A percentile compares a stretch with the other conserved stretches of the same genome.
These are phyloP conservation scores for Aspidoscelis tigris DNA, from an alignment of 2,113 vertebrate genomes.

Conservation along the genomic window DNA sequence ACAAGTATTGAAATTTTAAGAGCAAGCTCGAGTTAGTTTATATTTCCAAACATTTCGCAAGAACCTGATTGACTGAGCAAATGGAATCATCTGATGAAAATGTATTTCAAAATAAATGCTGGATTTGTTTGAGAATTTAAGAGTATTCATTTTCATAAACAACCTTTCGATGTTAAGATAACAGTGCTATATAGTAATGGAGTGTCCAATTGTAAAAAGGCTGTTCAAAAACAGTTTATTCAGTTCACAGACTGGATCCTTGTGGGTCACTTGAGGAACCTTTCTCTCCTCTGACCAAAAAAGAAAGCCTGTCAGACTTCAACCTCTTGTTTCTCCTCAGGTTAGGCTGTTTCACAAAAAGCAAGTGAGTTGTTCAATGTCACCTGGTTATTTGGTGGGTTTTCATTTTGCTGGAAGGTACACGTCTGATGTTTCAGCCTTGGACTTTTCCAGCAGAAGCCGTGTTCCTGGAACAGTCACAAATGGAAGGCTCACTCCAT, in stretches of 20 bases:
- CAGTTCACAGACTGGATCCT: background rate
- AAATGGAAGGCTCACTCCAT: too few relatives aligned
- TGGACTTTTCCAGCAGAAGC: too few relatives aligned
- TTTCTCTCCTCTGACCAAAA: background rate
- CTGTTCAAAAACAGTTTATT: background rate
- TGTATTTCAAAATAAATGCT: background rate
- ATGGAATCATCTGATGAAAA: background rate
- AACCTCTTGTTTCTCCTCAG: background rate
- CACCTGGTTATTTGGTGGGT: too few relatives aligned
- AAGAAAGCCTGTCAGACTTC: background rate
- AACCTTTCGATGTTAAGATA: fast-evolving
- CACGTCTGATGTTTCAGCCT: too few relatives aligned
- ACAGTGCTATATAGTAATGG: background rate
- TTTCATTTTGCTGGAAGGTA: background rate
- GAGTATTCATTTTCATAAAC: background rate
- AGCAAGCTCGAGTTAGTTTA: background rate
- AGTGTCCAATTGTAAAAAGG: background rate
- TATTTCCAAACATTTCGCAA: slow-evolving; percentile 38
- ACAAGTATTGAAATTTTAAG: slow-evolving; percentile 33
- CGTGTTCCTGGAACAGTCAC: too few relatives aligned
- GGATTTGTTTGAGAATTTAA: background rate
- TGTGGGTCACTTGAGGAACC: background rate
- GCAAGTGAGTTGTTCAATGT: background rate
- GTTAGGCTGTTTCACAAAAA: background rate
- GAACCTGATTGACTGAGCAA: slow-evolving; percentile 5